These are phyloP conservation scores for Sterrhoptilus dennistouni DNA, from an alignment of 2,113 vertebrate genomes.

Conservation along the genomic window DNA sequence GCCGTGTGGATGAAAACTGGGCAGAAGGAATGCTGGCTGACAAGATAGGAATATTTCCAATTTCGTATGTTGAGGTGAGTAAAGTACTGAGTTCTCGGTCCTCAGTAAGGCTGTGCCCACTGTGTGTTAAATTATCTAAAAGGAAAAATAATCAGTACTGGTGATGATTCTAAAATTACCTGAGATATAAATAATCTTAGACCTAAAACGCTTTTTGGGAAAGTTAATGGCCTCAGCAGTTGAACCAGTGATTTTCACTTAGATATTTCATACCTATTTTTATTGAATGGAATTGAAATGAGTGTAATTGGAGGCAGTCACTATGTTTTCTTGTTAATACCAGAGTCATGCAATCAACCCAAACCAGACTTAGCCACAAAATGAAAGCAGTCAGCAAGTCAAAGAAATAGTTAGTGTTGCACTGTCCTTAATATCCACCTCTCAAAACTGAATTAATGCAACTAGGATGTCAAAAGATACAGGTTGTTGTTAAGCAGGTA, in stretches of 20 bases:
- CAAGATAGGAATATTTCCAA: conserved; percentile 99
- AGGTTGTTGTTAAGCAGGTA: background rate
- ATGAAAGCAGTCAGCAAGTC: background rate
- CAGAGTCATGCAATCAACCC: background rate
- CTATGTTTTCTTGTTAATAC: background rate
- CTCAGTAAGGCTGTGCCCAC: background rate
- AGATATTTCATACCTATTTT: background rate
- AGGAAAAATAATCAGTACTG: background rate
- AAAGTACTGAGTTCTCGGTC: background rate
- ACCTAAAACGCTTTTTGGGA: background rate
- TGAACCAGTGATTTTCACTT: background rate
- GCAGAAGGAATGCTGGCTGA: conserved; percentile 99
- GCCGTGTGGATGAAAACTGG: conserved; percentile 98
- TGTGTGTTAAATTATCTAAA: background rate
- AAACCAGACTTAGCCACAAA: background rate
- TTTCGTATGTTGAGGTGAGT: conserved; percentile 97
- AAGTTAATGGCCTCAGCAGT: background rate
- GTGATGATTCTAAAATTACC: background rate
- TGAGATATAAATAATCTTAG: background rate
- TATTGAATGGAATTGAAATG: background rate
- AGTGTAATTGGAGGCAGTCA: background rate
- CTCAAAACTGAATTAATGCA: background rate
- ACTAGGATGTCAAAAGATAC: background rate
- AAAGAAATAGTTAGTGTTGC: background rate
- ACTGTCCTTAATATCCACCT: background rate